These are phyloP conservation scores for Gila robusta DNA, from an alignment of 2,797 vertebrate genomes.

Conservation along the genomic window DNA sequence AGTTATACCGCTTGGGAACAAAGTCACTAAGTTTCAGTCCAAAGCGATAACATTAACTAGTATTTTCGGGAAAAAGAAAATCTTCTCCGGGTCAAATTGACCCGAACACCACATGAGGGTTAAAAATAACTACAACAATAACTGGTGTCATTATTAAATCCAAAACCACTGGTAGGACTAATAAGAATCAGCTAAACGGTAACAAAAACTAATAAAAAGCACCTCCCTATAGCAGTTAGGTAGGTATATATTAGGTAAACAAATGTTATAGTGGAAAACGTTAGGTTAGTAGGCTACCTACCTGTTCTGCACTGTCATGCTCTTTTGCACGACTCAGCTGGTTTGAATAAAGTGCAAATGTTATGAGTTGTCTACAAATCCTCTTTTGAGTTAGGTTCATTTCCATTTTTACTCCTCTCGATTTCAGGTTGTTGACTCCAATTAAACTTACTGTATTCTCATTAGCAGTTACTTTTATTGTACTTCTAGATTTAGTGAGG, in stretches of 20 bases:
- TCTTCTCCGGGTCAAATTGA: no score
- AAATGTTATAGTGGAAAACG: slow-evolving; percentile 31
- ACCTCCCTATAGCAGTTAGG: not conserved
- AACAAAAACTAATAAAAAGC: not conserved
- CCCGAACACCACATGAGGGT: no score
- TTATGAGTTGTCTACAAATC: slow-evolving; percentile 19
- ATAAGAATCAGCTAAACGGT: not conserved
- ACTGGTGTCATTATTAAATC: not conserved
- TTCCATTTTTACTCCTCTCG: slow-evolving; percentile 35
- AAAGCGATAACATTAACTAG: no score
- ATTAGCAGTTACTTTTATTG: not conserved
- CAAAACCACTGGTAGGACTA: not conserved
- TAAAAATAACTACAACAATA: not conserved
- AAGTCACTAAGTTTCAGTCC: no score
- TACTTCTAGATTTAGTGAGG: not conserved
- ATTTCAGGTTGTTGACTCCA: slow-evolving; percentile 12
- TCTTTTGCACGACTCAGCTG: not conserved
- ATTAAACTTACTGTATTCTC: not conserved
- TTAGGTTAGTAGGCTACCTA: not conserved
- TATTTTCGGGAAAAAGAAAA: no score
- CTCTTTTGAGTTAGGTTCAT: slow-evolving; percentile 39
- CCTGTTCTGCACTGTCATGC: slow-evolving; percentile 1
- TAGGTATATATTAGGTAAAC: slow-evolving; percentile 15
- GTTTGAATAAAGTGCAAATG: slow-evolving; percentile 52
- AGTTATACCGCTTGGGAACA: no score